Base-by-base conservation (phyloP, 2,888 invertebrate genomes). In the Sinodicranocentrus sp. region DNA sequence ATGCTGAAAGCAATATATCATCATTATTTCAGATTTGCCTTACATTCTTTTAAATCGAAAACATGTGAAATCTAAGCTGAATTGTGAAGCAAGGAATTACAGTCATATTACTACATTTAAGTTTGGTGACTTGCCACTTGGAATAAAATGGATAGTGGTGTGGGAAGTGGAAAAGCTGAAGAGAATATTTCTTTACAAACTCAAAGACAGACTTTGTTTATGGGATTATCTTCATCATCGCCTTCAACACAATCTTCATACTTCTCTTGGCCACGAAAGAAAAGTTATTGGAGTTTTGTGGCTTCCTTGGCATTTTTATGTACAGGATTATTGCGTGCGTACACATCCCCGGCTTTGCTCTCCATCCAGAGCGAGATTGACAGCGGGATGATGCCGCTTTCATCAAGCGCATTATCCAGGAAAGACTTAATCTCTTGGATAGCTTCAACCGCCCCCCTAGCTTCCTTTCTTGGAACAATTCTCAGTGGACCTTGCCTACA, bases 331-430 rank as follows among this genome's bases (percentile, higher is more conserved):
- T 92, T 93, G 63, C 90, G 93, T 88, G 95, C 95, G 1, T 97
- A 96, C 95, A 94, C 96, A 0, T 95, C 96, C 0, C 95, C 96
- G 0, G 95, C 95, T 0, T 90, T 96, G 19, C 93, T 94, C 0
- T 94, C 94, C 89, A 90, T 95, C 26, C 89, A 88, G 28, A 78
- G 89, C 57, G 91, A 92, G 86, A 5, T n/a, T n/a, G n/a, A n/a
- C n/a, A n/a, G n/a, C 43, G 17, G 57, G 21, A 21, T 48, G 13
- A 33, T 33, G 39, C 1, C 10, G 1, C 8, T 10, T 8, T 25
- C 43, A 10, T 61, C 26, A 6, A 13, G 1, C 15, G 26, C 8
- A 25, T 44, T 77, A 17, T 19, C 15, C 25, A 23, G 3, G 19
- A 28, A 39, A 82, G 75, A 44, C 65, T 90, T 25, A 0, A 90